Evolutionary conservation across 2,888 invertebrate genomes (phyloP).

Genomic region (Agrotis exclamationis): DNA sequence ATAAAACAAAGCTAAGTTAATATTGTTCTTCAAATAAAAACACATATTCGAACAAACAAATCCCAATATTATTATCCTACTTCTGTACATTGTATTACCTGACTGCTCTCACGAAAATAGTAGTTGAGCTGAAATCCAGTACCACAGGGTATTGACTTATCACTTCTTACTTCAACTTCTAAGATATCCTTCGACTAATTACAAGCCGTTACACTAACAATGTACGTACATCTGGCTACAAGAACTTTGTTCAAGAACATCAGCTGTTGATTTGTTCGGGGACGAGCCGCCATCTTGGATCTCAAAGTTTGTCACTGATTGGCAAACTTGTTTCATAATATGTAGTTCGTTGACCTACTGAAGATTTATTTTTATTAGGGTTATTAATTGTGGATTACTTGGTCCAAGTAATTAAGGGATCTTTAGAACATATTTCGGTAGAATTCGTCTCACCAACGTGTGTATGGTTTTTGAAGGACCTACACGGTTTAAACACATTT

Average conservation of each 20-base stretch:
- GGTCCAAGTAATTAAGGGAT: neutral
- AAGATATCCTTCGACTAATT: slow-evolving; percentile 2
- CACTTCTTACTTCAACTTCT: neutral
- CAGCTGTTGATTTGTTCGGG: slow-evolving; percentile 11
- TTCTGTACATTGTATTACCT: too few relatives aligned
- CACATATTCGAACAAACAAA: too few relatives aligned
- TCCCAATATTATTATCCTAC: too few relatives aligned
- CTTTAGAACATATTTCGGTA: neutral
- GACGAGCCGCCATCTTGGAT: slow-evolving; percentile 3
- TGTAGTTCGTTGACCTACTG: slow-evolving; percentile 32
- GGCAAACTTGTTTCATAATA: slow-evolving; percentile 45
- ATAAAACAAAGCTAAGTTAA: too few relatives aligned
- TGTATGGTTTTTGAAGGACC: too few relatives aligned
- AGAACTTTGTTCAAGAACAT: slow-evolving; percentile 3
- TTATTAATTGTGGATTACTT: too few relatives aligned
- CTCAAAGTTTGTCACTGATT: slow-evolving; percentile 7
- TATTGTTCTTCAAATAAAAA: too few relatives aligned
- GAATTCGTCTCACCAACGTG: too few relatives aligned
- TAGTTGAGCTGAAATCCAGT: too few relatives aligned
- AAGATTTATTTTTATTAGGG: neutral
- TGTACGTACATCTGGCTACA: slow-evolving; percentile 13
- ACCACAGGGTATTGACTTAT: neutral
- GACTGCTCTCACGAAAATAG: too few relatives aligned
- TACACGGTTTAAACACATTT: too few relatives aligned
- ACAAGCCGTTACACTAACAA: neutral